Evolutionary conservation across 2,797 vertebrate species (phyloP).

Genomic region (Arrhamphus sclerolepis): DNA sequence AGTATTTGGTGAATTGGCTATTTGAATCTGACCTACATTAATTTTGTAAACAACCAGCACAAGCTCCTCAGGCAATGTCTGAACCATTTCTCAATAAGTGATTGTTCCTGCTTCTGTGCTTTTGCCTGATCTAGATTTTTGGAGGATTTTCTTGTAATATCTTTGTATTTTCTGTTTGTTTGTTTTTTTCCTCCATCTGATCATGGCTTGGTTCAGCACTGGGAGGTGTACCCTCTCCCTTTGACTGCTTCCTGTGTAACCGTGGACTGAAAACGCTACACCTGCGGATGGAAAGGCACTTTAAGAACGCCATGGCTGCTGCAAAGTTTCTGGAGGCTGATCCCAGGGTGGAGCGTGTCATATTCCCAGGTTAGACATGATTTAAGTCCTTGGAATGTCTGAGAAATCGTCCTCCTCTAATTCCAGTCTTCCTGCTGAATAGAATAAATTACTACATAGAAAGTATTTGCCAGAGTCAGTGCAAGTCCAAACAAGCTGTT

Average conservation of each 20-base stretch:
- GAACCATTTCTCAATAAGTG: constrained; percentile 18
- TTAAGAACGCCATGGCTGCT: constrained; percentile 84
- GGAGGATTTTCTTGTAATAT: constrained; percentile 24
- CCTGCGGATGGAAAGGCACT: constrained; percentile 92
- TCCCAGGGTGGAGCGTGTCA: constrained; percentile 85
- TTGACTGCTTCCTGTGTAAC: constrained; percentile 91
- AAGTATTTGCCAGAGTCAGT: background rate
- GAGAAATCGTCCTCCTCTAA: too few species aligned
- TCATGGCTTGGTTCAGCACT: constrained; percentile 75
- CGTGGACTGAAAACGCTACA: constrained; percentile 92
- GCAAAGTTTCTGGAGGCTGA: constrained; percentile 86
- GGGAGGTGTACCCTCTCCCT: constrained; percentile 90
- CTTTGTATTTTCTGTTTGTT: background rate
- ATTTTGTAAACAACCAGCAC: constrained; percentile 18
- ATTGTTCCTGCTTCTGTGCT: constrained; percentile 19
- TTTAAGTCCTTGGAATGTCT: background rate
- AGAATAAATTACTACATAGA: background rate
- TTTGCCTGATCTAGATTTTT: constrained; percentile 31
- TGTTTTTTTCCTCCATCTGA: background rate
- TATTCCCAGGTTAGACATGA: constrained; percentile 84
- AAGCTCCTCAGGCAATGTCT: constrained; percentile 12
- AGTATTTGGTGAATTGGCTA: constrained; percentile 8
- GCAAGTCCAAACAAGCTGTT: background rate
- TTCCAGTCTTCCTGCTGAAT: background rate
- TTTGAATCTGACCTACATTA: constrained; percentile 33